These are phyloP conservation scores for Poeciliopsis occidentalis DNA, from an alignment of 2,113 vertebrate species.

Conservation along the genomic window DNA sequence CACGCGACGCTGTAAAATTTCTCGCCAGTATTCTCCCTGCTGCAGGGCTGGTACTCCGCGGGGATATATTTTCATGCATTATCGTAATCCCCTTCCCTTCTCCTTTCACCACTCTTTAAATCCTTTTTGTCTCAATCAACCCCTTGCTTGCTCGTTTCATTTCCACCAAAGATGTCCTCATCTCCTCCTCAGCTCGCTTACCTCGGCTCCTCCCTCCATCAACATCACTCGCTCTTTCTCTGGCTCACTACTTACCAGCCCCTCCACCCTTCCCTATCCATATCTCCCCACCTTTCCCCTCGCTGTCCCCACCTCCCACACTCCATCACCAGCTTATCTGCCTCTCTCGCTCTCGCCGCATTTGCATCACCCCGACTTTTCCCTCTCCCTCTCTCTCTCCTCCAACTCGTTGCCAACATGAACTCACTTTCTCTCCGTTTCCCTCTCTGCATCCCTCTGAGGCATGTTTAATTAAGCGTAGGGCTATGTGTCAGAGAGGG, in stretches of 20 bases:
- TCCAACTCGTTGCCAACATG: slow-evolving; percentile 54
- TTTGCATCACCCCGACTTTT: slow-evolving; percentile 69
- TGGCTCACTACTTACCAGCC: slow-evolving; percentile 49
- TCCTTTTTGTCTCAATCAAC: slow-evolving; percentile 61
- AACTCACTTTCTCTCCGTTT: slow-evolving; percentile 41
- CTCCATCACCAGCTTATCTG: slow-evolving; percentile 70
- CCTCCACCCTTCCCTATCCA: slow-evolving; percentile 37
- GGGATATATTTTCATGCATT: slow-evolving; percentile 69
- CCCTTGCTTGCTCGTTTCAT: slow-evolving; percentile 25
- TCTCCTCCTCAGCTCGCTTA: slow-evolving; percentile 47
- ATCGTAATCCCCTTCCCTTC: slow-evolving; percentile 55
- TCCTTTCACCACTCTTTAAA: slow-evolving; percentile 51
- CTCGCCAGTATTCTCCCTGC: slow-evolving; percentile 34
- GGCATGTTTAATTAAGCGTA: slow-evolving; percentile 81
- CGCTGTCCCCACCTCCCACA: slow-evolving; percentile 30
- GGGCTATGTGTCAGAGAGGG: slow-evolving; percentile 72
- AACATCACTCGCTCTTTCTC: slow-evolving; percentile 40
- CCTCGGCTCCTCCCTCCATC: slow-evolving; percentile 48
- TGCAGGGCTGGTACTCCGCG: slow-evolving; percentile 28
- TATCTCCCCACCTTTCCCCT: slow-evolving; percentile 61
- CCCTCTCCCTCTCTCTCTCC: slow-evolving; percentile 32
- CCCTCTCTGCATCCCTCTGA: slow-evolving; percentile 64
- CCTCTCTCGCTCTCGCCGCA: slow-evolving; percentile 57
- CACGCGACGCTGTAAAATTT: slow-evolving; percentile 31
- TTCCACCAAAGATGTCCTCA: slow-evolving; percentile 41